phyloP scores from a whole-genome alignment of 2,113 vertebrate genomes.

The Typhlomys cinereus region DNA sequence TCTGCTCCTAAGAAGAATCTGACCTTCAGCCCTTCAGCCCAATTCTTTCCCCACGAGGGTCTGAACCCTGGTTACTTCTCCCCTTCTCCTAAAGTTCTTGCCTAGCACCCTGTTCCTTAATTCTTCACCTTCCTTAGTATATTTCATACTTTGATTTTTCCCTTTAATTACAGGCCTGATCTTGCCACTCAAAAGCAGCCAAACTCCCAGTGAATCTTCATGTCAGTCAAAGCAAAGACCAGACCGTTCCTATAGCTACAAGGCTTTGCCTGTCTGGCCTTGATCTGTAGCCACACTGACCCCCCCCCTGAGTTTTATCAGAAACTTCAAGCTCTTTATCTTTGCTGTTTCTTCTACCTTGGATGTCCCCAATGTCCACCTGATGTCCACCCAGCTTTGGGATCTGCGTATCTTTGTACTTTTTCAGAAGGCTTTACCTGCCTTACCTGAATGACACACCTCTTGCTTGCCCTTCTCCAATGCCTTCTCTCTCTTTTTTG shows the following conservation, averaged over 20 bases:
- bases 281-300: neutral
- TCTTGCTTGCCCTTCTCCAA: neutral
- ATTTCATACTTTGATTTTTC: neutral
- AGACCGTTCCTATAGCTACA: neutral
- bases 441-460: too few relatives aligned
- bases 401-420: neutral
- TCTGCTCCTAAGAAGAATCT: neutral
- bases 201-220: neutral
- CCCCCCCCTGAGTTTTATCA: neutral
- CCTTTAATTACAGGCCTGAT: neutral
- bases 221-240: neutral
- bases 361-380: neutral
- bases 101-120: too few relatives aligned
- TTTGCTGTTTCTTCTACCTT: neutral
- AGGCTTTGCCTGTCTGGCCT: neutral
- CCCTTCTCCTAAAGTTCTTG: neutral
- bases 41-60: neutral
- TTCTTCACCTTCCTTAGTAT: neutral
- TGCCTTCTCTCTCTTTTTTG: neutral
- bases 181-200: neutral
- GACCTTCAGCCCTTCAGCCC: neutral
- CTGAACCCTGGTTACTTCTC: neutral
- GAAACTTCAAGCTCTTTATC: neutral
- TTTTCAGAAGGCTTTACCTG: neutral
- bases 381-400: neutral